phyloP scores from a whole-genome alignment of 2,888 invertebrate genomes.

The Trissonchulus sp. region DNA sequence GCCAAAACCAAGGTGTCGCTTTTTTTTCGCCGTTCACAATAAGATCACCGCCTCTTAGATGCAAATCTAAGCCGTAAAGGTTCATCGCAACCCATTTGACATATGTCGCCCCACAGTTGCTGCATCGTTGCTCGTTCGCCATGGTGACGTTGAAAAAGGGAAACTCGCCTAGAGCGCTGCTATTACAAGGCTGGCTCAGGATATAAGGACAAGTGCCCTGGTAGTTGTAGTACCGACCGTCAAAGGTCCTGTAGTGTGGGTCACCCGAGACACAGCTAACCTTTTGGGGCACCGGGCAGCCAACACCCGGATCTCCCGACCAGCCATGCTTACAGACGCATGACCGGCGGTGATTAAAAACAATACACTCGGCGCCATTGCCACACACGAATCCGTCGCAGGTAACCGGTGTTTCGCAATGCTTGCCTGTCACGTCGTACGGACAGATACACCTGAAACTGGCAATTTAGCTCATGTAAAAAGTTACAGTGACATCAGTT shows the following conservation, averaged over 20 bases:
- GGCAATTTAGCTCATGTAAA: too few relatives aligned
- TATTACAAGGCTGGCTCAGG: constrained; percentile 41
- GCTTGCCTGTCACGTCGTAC: constrained; percentile 65
- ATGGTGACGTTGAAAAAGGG: constrained; percentile 14
- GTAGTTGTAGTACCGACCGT: constrained; percentile 46
- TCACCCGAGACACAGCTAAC: constrained; percentile 44
- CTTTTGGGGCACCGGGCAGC: constrained; percentile 30
- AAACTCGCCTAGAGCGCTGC: background rate
- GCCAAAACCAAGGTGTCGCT: constrained; percentile 41
- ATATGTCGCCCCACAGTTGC: background rate
- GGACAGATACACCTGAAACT: constrained; percentile 50
- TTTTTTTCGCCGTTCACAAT: constrained; percentile 31
- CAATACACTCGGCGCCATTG: constrained; percentile 41
- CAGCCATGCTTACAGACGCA: constrained; percentile 43
- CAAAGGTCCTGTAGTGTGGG: constrained; percentile 51
- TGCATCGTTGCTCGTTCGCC: background rate
- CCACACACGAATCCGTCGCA: constrained; percentile 40
- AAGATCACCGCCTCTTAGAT: background rate
- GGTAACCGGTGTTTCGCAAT: constrained; percentile 59
- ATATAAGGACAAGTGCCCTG: constrained; percentile 49
- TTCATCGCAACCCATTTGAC: background rate
- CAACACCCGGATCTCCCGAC: constrained; percentile 33
- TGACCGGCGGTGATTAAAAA: constrained; percentile 41
- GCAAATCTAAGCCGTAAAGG: background rate
- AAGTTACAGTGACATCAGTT: too few relatives aligned